Conservation (phyloP, 2,797 vertebrate genomes). For the Trichosurus vulpecula region DNA sequence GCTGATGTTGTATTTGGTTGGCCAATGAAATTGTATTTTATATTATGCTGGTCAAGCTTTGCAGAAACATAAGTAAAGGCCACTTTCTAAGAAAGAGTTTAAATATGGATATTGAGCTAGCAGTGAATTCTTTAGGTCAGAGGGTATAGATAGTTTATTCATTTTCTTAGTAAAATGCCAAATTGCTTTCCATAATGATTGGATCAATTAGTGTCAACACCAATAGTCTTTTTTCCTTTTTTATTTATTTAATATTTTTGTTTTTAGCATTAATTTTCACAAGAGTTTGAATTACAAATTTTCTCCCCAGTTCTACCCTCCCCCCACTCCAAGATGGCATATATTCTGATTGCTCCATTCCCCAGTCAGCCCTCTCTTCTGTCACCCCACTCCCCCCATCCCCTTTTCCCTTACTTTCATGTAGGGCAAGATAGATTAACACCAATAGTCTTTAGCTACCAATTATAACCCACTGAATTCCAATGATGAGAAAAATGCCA, state of each 20-base stretch:
- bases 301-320: too few species aligned
- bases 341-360: too few species aligned
- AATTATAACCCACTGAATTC: background rate
- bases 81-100: constrained; percentile 29
- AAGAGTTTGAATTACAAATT: too few species aligned
- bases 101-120: background rate
- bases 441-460: background rate
- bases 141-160: background rate
- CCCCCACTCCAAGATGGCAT: too few species aligned
- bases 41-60: constrained; percentile 21
- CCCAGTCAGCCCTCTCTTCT: too few species aligned
- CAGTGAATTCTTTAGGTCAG: background rate
- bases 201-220: background rate
- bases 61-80: constrained; percentile 27
- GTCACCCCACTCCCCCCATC: too few species aligned
- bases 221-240: too few species aligned
- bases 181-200: background rate
- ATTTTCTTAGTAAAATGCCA: background rate
- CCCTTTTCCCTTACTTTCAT: too few species aligned
- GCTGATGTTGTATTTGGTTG: background rate
- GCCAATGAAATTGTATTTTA: background rate
- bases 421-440: too few species aligned
- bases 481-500: background rate
- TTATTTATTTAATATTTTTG: too few species aligned
- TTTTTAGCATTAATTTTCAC: too few species aligned